Percentiles rank a stretch among this genome's conserved stretches.
Conservation (phyloP, 2,888 invertebrate genomes). For the Mactromeris polynyma region DNA sequence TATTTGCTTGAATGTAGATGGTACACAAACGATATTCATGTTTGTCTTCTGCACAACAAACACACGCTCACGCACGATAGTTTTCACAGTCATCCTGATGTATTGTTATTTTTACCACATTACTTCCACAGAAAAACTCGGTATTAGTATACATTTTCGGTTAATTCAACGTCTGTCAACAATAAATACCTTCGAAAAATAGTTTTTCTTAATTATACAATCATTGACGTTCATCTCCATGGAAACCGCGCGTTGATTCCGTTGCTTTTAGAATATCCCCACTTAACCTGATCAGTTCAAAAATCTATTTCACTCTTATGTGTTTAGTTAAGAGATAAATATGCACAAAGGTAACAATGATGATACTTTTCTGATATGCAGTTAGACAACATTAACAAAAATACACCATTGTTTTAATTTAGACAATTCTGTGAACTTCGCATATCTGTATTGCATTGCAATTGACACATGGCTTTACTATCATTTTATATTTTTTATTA, state of each 20-base stretch:
- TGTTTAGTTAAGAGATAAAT: not conserved
- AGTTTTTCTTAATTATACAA: not conserved
- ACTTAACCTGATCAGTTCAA: not conserved
- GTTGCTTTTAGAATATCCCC: not conserved
- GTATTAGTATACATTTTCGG: not conserved
- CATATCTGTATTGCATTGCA: too few species aligned
- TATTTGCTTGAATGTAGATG: too few species aligned
- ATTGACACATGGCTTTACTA: too few species aligned
- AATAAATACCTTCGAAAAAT: not conserved
- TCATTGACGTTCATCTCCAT: not conserved
- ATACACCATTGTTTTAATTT: too few species aligned
- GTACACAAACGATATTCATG: too few species aligned
- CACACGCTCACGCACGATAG: not conserved
- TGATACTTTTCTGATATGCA: too few species aligned
- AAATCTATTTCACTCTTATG: not conserved
- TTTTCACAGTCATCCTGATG: not conserved
- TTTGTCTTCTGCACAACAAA: too few species aligned
- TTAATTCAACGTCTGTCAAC: not conserved
- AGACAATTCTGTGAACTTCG: too few species aligned
- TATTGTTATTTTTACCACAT: not conserved
- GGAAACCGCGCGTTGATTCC: not conserved
- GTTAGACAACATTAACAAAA: too few species aligned
- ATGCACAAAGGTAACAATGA: too few species aligned
- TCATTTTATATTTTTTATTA: too few species aligned
- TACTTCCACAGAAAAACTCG: not conserved